phyloP scores from a whole-genome alignment of 2,113 vertebrate species.

The Lathamus discolor region DNA sequence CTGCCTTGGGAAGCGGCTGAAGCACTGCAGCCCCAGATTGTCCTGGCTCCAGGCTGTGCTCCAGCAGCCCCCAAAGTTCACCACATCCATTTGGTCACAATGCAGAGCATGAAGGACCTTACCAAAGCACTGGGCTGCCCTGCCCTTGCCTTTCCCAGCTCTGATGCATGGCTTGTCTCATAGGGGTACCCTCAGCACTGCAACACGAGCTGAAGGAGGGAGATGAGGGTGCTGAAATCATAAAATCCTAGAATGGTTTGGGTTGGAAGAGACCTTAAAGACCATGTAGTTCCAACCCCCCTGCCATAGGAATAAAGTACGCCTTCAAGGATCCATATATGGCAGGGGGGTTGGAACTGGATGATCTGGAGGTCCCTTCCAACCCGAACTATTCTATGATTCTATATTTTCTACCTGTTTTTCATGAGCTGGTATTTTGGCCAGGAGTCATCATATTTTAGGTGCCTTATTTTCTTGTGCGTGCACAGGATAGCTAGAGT shows the following conservation, averaged over 20 bases:
- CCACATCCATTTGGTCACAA: neutral
- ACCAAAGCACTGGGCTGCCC: neutral
- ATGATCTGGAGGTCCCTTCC: too few species aligned
- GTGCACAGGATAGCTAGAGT: neutral
- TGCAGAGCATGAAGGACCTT: neutral
- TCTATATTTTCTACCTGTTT: neutral
- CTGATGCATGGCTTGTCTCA: rapidly evolving
- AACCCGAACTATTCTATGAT: too few species aligned
- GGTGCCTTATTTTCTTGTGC: neutral
- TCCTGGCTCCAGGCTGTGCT: neutral
- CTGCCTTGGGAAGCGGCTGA: neutral
- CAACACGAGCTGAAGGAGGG: neutral
- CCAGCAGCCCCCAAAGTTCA: neutral
- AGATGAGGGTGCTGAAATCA: neutral
- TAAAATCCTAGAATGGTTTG: neutral
- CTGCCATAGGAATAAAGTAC: neutral
- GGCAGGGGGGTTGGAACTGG: too few species aligned
- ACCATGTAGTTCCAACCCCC: neutral
- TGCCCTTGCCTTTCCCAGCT: neutral
- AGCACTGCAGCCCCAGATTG: neutral
- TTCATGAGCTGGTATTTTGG: neutral
- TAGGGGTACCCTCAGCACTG: neutral
- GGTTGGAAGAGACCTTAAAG: neutral
- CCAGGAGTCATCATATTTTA: neutral
- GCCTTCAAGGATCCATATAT: neutral